Percentiles rank a stretch among this genome's conserved stretches.
Conservation (phyloP, 2,888 invertebrate genomes). For the Tipula lateralis region DNA sequence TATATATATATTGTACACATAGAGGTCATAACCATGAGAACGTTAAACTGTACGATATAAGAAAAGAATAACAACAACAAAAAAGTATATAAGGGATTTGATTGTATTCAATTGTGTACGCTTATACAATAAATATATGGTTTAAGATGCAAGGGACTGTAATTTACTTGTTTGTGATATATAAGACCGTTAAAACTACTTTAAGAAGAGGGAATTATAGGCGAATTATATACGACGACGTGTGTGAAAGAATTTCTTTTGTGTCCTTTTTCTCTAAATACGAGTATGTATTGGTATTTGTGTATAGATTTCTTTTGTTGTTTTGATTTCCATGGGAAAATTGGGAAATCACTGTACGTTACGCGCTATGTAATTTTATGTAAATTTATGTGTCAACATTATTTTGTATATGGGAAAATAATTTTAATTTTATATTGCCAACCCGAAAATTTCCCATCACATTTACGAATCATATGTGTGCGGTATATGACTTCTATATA, state of each 20-base stretch:
- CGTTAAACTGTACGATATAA: neutral
- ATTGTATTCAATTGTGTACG: neutral
- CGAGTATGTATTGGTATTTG: neutral
- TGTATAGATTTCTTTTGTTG: neutral
- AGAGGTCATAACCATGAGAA: neutral
- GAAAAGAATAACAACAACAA: neutral
- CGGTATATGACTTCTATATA: too few species aligned
- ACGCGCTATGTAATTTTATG: neutral
- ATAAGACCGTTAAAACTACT: conserved; percentile 24
- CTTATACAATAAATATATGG: neutral
- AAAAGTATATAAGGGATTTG: neutral
- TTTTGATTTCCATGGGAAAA: conserved; percentile 5
- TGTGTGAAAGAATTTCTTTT: neutral
- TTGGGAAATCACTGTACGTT: neutral
- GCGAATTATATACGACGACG: neutral
- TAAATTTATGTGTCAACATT: neutral
- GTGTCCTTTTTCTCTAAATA: neutral
- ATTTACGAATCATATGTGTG: neutral
- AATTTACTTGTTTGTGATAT: neutral
- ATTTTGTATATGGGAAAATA: neutral
- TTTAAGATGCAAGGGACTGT: neutral
- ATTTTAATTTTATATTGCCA: neutral
- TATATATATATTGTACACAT: neutral
- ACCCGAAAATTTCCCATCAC: neutral
- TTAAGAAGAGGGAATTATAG: neutral